Base-by-base conservation (phyloP, 2,888 invertebrate genomes). In the Entomobrya proxima region DNA sequence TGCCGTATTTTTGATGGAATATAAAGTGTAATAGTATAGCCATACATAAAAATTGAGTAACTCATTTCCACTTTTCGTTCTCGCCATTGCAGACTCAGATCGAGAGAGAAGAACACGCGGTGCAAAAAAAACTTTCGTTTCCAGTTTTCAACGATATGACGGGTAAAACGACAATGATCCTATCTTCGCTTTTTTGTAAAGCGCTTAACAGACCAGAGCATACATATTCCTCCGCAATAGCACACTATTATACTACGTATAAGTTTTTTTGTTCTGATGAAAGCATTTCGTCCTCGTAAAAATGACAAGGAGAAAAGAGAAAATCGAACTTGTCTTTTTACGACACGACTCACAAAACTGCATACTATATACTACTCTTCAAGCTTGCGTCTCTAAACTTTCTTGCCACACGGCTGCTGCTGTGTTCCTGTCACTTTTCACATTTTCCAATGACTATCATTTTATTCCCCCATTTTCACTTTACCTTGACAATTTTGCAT, bases 361-460 rank as follows among this genome's bases (percentile, higher is more conserved):
- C n/a, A 13, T 7, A 47, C 47, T 47, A 47, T 47, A 47, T 18
- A 52, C 52, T 52, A 27, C 21, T 58, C 13, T 27, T 58, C 9
- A 2, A 9, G 13, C 58, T 27, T 64, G n/a, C 64, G 7, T 35
- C 32, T 11, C 37, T 6, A 18, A 37, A 7, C 11, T 21, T 52
- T 52, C 21, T 18, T 32, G 6, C 58, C 30, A 58, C 5, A 32
- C 30, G 5, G 32, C 30, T 30, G 15, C 35, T 64, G 35, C 37
- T 37, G 21, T n/a, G n/a, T n/a, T n/a, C n/a, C 21, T 64, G 64
- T 37, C 64, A 64, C 64, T 64, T 35, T 64, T 64, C 35, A 64
- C 64, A 64, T 64, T 64, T 64, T 64, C 35, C 64, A 64, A 64
- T 64, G 64, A 64, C 64, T 64, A 32, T 58, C 64, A 64, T 64